Conservation (phyloP, 2,888 invertebrate species). For the Incurvaria masculella region DNA sequence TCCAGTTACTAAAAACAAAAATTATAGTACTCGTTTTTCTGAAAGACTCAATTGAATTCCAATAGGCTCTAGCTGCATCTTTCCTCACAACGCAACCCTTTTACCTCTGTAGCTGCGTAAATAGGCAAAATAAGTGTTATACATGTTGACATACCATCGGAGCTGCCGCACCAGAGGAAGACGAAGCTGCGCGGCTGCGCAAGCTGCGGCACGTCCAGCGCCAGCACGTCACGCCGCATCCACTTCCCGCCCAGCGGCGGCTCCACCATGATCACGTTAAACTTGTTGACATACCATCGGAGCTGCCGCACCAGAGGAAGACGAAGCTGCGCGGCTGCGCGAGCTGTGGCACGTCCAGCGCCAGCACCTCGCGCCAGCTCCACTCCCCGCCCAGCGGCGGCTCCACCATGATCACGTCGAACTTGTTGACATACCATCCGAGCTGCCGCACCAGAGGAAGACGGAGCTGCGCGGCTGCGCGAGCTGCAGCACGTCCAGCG, state of each 20-base stretch:
- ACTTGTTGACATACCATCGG: slow-evolving; percentile 89
- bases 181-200: slow-evolving; percentile 94
- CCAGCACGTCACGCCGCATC: slow-evolving; percentile 94
- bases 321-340: slow-evolving; percentile 92
- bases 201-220: slow-evolving; percentile 85
- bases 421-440: slow-evolving; percentile 86
- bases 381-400: slow-evolving; percentile 83
- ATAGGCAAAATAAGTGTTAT: too few species aligned
- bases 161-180: slow-evolving; percentile 97
- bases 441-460: slow-evolving; percentile 97
- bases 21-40: not conserved
- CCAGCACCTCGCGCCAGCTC: slow-evolving; percentile 94
- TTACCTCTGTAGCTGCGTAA: too few species aligned
- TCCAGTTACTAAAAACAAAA: too few species aligned
- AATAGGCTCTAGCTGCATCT: too few species aligned
- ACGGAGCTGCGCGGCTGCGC: slow-evolving; percentile 94
- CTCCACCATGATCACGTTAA: slow-evolving; percentile 94
- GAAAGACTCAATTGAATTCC: too few species aligned
- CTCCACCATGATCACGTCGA: slow-evolving; percentile 94
- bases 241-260: slow-evolving; percentile 83
- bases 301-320: slow-evolving; percentile 97
- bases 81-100: too few species aligned
- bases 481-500: slow-evolving; percentile 85
- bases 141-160: too few species aligned
- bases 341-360: slow-evolving; percentile 85